Base-by-base conservation (phyloP, 2,113 vertebrate genomes). In the Rhipidura dahli region DNA sequence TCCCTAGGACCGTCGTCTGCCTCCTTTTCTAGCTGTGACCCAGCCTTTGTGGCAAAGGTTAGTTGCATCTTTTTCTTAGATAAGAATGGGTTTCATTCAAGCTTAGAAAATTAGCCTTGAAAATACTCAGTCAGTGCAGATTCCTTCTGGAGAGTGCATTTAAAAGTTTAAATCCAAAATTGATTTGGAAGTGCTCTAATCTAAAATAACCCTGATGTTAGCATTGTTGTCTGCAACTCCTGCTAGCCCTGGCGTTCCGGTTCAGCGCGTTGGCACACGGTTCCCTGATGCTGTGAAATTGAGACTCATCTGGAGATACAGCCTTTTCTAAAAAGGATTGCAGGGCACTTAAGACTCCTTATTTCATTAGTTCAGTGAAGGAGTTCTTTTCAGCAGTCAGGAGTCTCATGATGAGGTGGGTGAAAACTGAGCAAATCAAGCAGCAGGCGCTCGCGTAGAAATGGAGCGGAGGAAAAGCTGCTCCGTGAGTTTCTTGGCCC, bases 131-230 rank as follows among this genome's bases (percentile, higher is more conserved):
- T 87, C 79, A 77, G 89, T 89, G 95, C 96, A 96, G 95, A 95
- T 96, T 97, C 89, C 84, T 95, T 95, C 94, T 97, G 89, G 97
- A 97, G 95, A 97, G 95, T 82, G 94, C 96, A 97, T 98, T 98
- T 98, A 94, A 97, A 98, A 98, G 97, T 98, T 98, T 97, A 97
- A 98, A 98, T 98, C 98, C 96, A 97, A 98, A 98, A 98, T 97
- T 98, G 98, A 98, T 98, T 98, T 98, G 97, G 97, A 98, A 98
- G 97, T 95, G 87, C 95, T 98, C 96, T 98, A 98, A 98, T 98
- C 97, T 98, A 97, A 83, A 96, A 97, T 98, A 98, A 97, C 94
- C 98, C 98, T 94, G 97, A 97, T 92, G 96, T 96, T 97, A 95
- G 65, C 82, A 96, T 94, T 98, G 97, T 89, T 97, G 97, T 96